Base-by-base conservation (phyloP, 2,888 invertebrate species). In the Nymphalis urticae region DNA sequence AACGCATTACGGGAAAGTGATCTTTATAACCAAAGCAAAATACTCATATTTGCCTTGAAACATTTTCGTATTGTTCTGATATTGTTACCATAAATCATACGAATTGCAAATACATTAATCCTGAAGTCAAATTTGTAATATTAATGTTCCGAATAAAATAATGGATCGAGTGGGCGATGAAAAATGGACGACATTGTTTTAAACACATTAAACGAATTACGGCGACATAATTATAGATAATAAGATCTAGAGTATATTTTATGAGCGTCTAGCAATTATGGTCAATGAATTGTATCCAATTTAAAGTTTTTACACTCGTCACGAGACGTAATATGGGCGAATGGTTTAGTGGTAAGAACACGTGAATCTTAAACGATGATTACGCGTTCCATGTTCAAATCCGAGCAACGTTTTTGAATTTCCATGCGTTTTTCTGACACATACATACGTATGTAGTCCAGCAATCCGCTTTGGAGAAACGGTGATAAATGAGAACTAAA, bases 101-200 rank as follows among this genome's bases (percentile, higher is more conserved):
- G n/a, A 47, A 54, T 21, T 27, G 48, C 21, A 48, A 65, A 69
- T 58, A 65, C 62, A 65, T 69, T 65, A 69, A 51, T 69, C 58
- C 24, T 51, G 24, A 8, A 36, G 54, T 47, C 62, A 65, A 61
- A 70, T 48, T 60, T 61, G 42, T 56, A 51, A 67, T 61, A 64
- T 67, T 64, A 63, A 66, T 64, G 48, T 61, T 48, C 54, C 27
- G 58, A 62, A 71, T 64, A 72, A 72, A 68, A 71, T 69, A 69
- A 70, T 70, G 48, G 10, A 59, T 54, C 6, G 56, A 66, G 76
- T 76, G 73, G 77, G 77, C 66, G 73, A 71, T 75, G 72, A 73
- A 66, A 70, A 71, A 74, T 74, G 64, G 66, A 21, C 67, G 50
- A 67, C 70, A 70, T 72, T 74, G 71, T 66, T 69, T 71, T 27